phyloP scores from a whole-genome alignment of 2,113 vertebrate genomes.

The Odocoileus hemionus region DNA sequence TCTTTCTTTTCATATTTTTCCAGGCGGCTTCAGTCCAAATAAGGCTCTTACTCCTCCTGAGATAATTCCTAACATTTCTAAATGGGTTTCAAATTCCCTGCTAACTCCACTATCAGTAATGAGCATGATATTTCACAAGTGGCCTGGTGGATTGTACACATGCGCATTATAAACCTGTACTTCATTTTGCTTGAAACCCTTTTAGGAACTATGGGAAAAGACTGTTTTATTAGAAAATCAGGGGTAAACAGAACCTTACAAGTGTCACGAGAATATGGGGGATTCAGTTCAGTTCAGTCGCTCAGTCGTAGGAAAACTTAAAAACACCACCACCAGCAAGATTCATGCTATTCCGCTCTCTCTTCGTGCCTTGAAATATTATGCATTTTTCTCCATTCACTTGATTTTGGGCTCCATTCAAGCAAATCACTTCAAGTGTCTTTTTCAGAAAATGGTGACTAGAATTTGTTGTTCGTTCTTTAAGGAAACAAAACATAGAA shows the following conservation, averaged over 20 bases:
- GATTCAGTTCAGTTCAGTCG: not conserved
- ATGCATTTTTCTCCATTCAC: not conserved
- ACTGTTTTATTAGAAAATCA: not conserved
- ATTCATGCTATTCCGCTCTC: not conserved
- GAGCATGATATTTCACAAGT: not conserved
- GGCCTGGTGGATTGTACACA: not conserved
- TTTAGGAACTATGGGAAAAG: not conserved
- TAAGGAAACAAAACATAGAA: not conserved
- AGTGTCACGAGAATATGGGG: not conserved
- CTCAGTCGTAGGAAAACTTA: not conserved
- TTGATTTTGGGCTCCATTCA: not conserved
- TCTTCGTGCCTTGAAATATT: not conserved
- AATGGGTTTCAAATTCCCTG: conserved; percentile 27
- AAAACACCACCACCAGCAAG: not conserved
- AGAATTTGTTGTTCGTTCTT: not conserved
- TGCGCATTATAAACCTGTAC: not conserved
- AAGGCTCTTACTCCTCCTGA: conserved; percentile 32
- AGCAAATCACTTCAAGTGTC: not conserved
- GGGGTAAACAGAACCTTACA: not conserved
- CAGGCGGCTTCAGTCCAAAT: conserved; percentile 3
- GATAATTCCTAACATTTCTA: conserved; percentile 45
- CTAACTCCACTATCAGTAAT: not conserved
- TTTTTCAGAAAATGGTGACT: not conserved
- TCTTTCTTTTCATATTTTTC: not conserved
- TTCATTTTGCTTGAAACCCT: not conserved